Evolutionary conservation across 2,797 vertebrate genomes (phyloP).

Genomic region (Myotis findleyi): DNA sequence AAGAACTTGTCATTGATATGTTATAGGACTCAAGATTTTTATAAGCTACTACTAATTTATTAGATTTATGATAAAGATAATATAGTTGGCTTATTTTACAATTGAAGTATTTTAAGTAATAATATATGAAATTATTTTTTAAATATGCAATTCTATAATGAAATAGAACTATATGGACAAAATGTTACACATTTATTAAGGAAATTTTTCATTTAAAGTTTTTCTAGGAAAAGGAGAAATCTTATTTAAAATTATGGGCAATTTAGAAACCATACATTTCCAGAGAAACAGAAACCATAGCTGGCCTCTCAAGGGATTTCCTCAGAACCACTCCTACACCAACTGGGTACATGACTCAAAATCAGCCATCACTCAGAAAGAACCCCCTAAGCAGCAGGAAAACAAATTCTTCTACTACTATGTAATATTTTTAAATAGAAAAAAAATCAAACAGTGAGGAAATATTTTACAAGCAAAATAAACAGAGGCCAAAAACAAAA

Average conservation of each 20-base stretch:
- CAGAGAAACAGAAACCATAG: conserved; percentile 29
- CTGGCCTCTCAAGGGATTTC: conserved; percentile 19
- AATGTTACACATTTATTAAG: conserved; percentile 3
- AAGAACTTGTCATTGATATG: not conserved
- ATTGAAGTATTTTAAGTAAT: conserved; percentile 13
- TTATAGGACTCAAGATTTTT: conserved; percentile 28
- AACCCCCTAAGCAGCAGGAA: not conserved
- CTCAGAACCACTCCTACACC: not conserved
- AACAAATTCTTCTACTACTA: conserved; percentile 33
- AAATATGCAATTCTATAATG: conserved; percentile 4
- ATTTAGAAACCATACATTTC: conserved; percentile 28
- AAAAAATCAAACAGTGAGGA: conserved; percentile 3
- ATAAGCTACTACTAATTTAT: conserved; percentile 5
- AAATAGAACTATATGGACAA: not conserved
- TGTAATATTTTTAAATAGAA: conserved; percentile 46
- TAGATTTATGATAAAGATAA: not conserved
- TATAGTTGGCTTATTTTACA: not conserved
- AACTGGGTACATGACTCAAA: not conserved
- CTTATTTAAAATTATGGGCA: not conserved
- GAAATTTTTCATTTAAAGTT: not conserved
- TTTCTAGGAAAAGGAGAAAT: not conserved
- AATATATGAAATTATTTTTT: not conserved
- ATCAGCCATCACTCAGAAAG: not conserved
- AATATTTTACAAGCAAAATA: conserved; percentile 62
- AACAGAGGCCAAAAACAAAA: not conserved